Evolutionary conservation across 1,140 invertebrate genomes (phyloP), one percentile per base, ranked within the genome.

Genomic region (Scaptodrosophila lebanonensis): DNA sequence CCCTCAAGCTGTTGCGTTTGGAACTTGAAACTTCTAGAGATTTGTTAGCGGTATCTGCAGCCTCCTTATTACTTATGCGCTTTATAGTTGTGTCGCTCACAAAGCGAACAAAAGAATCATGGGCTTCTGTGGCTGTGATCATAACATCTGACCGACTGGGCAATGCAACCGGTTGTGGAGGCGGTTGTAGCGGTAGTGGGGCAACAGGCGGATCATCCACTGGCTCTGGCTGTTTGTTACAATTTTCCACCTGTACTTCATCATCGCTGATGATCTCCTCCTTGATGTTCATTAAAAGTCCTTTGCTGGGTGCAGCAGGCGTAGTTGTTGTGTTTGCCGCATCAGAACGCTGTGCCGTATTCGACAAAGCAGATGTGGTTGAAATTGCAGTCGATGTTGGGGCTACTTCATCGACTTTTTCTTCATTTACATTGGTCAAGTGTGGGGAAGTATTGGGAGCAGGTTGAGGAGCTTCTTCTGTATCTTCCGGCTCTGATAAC

Each of bases 41-140:
- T 0, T 63, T 53, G 13, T 16, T 20, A 1, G 44, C 7, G 8
- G 16, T 22, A 11, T 69, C 71, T 4, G 22, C 2, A 1, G 38
- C 9, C 20, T 67, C 54, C 13, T 68, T 83, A n/a, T 77, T 67
- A 38, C 33, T 71, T 6, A 83, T 7, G 3, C 72, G 52, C 38
- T 85, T 83, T n/a, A 85, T 85, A 11, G 75, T 84, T 0, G 83
- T 85, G 15, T 85, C 83, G 13, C 83, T 83, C 3, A 85, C 77
- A 30, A 66, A 66, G 3, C 83, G 70, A 32, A 82, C 75, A 11
- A 66, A 36, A 5, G 11, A 16, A 7, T 79, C 60, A 2, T 15
- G 17, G 9, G 36, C 16, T 1, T 49, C 36, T n/a, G 2, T 20
- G 17, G 33, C 1, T n/a, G 18, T 6, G 2, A 13, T 17, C 5